phyloP scores from a whole-genome alignment of 1,140 invertebrate species.

The Bemisia tabaci region DNA sequence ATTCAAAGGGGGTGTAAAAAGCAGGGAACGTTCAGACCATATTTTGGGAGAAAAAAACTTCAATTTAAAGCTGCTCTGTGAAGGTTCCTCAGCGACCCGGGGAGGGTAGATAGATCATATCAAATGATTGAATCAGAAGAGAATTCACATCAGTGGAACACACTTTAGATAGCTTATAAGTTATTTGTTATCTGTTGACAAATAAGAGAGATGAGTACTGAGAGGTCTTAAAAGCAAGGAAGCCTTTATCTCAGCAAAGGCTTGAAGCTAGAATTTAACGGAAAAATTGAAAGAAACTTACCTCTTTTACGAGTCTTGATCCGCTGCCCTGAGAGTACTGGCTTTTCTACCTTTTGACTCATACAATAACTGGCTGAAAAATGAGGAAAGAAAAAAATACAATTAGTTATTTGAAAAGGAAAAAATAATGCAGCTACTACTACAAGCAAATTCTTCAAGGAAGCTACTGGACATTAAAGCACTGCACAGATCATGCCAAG shows the following conservation, averaged over 20 bases:
- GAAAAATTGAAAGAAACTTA: slow-evolving; percentile 32
- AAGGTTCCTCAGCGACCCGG: background rate
- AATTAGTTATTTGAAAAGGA: too few relatives aligned
- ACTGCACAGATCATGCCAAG: too few relatives aligned
- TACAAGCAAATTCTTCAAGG: too few relatives aligned
- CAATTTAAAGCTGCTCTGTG: too few relatives aligned
- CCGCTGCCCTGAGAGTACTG: slow-evolving; percentile 98
- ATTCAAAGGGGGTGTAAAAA: too few relatives aligned
- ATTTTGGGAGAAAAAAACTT: too few relatives aligned
- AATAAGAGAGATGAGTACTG: background rate
- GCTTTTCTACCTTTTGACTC: slow-evolving; percentile 99
- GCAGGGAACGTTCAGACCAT: too few relatives aligned
- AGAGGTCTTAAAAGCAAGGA: too few relatives aligned
- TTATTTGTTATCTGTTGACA: too few relatives aligned
- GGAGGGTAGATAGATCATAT: background rate
- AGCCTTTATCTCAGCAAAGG: too few relatives aligned
- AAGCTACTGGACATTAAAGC: too few relatives aligned
- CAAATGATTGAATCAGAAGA: background rate
- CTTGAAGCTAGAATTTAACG: background rate
- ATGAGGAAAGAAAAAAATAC: background rate
- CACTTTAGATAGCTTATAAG: slow-evolving; percentile 4
- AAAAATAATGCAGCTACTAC: too few relatives aligned
- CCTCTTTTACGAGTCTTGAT: slow-evolving; percentile 99
- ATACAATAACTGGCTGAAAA: slow-evolving; percentile 91
- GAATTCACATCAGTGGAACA: background rate